These are phyloP conservation scores for Scophthalmus maximus DNA, from an alignment of 2,113 vertebrate species.

Conservation along the genomic window DNA sequence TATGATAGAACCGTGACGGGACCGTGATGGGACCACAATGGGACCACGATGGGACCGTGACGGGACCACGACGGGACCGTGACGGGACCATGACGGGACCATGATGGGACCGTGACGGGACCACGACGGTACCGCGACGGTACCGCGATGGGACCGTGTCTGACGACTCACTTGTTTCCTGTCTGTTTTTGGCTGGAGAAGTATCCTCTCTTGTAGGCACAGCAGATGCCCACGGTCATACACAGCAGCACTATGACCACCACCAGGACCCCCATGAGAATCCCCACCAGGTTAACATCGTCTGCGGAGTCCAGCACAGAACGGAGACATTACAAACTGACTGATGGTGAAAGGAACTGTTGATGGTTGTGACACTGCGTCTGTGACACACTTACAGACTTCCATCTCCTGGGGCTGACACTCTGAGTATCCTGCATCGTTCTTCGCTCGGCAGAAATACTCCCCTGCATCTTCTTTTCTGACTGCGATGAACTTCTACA, in stretches of 20 bases:
- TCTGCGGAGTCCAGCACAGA: conserved; percentile 77
- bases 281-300: conserved; percentile 91
- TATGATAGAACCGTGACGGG: too few relatives aligned
- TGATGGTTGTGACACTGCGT: neutral
- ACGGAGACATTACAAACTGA: neutral
- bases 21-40: too few relatives aligned
- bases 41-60: too few relatives aligned
- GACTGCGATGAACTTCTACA: conserved; percentile 89
- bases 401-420: conserved; percentile 93
- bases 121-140: too few relatives aligned
- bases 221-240: conserved; percentile 93
- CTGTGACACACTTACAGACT: conserved; percentile 91
- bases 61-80: too few relatives aligned
- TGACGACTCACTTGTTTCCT: conserved; percentile 88
- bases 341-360: neutral
- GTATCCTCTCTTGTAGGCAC: conserved; percentile 94
- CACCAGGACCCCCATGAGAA: conserved; percentile 90
- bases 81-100: too few relatives aligned
- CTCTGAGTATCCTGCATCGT: conserved; percentile 89
- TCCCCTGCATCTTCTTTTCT: conserved; percentile 92
- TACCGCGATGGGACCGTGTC: too few relatives aligned
- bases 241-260: conserved; percentile 89
- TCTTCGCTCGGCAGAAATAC: conserved; percentile 92
- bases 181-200: conserved; percentile 88
- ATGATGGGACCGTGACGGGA: too few relatives aligned